Conservation (phyloP, 2,797 vertebrate genomes). For the Hyperoplus lanceolatus region DNA sequence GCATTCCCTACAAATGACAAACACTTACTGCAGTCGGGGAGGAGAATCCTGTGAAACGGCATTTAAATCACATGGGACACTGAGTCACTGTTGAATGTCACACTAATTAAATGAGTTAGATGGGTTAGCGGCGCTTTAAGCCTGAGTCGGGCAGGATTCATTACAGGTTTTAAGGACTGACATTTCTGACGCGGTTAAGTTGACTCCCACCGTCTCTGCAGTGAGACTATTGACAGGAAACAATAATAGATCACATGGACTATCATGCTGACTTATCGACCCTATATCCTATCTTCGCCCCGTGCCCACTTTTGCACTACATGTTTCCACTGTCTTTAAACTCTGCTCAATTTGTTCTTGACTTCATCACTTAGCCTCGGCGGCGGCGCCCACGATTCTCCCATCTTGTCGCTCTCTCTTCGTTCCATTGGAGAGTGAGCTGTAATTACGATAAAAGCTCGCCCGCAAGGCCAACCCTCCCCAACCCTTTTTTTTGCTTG, state of each 20-base stretch:
- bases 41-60: background rate
- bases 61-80: background rate
- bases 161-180: background rate
- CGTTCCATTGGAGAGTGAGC: conserved; percentile 39
- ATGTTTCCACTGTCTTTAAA: conserved; percentile 19
- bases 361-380: conserved; percentile 55
- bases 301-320: too few relatives aligned
- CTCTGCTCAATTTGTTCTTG: conserved; percentile 52
- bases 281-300: background rate
- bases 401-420: conserved; percentile 40
- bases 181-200: conserved; percentile 6
- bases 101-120: background rate
- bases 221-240: background rate
- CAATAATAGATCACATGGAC: too few relatives aligned
- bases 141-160: background rate
- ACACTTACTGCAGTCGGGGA: background rate
- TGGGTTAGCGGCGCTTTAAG: conserved; percentile 1
- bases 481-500: conserved; percentile 46
- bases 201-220: conserved; percentile 1
- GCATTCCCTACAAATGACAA: background rate
- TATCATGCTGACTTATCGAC: background rate
- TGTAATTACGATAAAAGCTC: conserved; percentile 85
- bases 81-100: background rate
- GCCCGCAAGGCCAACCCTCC: conserved; percentile 33
- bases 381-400: conserved; percentile 20